phyloP scores from a whole-genome alignment of 2,888 invertebrate species.

The Entomobrya multifasciata region DNA sequence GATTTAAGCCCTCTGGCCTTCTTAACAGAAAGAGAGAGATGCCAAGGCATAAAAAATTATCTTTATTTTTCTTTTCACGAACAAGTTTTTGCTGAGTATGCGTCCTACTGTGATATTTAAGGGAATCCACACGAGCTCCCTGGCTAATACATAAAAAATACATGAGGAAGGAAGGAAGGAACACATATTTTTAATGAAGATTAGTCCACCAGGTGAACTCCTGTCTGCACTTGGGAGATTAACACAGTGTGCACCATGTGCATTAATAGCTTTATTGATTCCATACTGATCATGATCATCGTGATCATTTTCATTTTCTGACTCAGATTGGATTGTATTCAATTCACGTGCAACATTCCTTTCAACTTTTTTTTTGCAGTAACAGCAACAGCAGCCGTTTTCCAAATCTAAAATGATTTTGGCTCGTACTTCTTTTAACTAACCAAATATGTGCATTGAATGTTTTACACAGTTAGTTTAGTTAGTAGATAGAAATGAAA shows the following conservation, averaged over 20 bases:
- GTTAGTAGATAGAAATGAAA: no score
- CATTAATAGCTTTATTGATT: background rate
- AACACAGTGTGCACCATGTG: background rate
- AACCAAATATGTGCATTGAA: no score
- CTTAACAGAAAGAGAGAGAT: no score
- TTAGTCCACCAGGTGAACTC: no score
- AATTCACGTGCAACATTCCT: background rate
- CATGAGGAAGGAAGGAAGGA: no score
- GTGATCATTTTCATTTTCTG: no score
- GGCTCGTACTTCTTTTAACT: no score
- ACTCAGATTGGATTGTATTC: background rate
- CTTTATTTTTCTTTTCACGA: background rate
- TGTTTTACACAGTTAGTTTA: no score
- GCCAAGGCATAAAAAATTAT: background rate
- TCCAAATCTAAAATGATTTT: no score
- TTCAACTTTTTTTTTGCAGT: background rate
- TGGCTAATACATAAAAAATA: no score
- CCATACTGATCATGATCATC: conserved; percentile 5
- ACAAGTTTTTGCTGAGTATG: background rate
- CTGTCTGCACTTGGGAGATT: no score
- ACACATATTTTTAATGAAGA: no score
- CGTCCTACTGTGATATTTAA: conserved; percentile 12
- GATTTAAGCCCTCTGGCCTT: background rate
- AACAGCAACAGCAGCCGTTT: background rate
- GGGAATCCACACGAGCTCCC: background rate